A percentile compares a stretch with the other conserved stretches of the same genome.
Evolutionary conservation across 1,140 invertebrate species (phyloP).

Genomic region (Euura lappo): DNA sequence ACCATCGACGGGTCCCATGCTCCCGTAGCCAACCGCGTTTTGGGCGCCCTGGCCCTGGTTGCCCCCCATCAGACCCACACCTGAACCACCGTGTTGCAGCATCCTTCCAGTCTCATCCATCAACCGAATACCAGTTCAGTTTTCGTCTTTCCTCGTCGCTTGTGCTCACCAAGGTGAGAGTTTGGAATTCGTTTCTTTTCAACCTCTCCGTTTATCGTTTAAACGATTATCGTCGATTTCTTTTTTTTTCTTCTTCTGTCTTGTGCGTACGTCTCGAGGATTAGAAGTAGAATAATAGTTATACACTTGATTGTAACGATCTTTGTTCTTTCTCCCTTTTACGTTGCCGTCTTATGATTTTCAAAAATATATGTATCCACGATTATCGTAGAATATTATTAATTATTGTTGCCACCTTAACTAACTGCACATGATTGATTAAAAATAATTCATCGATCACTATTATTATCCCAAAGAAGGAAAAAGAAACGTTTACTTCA

Average conservation of each 20-base stretch:
- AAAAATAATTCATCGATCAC: neutral
- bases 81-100: constrained; percentile 76
- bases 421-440: neutral
- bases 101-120: constrained; percentile 82
- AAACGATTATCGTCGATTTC: neutral
- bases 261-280: neutral
- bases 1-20: constrained; percentile 74
- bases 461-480: neutral
- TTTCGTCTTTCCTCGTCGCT: neutral
- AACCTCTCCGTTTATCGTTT: neutral
- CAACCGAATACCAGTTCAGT: constrained; percentile 29
- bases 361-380: neutral
- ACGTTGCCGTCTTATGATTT: neutral
- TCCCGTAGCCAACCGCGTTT: constrained; percentile 68
- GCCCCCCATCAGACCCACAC: constrained; percentile 74
- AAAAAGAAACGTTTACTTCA: no score
- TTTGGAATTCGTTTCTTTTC: neutral
- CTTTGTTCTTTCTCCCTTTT: no score
- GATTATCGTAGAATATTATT: neutral
- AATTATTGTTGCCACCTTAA: no score
- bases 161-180: neutral
- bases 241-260: neutral
- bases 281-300: no score
- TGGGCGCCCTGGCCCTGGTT: constrained; percentile 61
- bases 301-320: no score